These are phyloP conservation scores for Andrena trimmerana DNA, from an alignment of 2,888 invertebrate genomes.

Conservation along the genomic window DNA sequence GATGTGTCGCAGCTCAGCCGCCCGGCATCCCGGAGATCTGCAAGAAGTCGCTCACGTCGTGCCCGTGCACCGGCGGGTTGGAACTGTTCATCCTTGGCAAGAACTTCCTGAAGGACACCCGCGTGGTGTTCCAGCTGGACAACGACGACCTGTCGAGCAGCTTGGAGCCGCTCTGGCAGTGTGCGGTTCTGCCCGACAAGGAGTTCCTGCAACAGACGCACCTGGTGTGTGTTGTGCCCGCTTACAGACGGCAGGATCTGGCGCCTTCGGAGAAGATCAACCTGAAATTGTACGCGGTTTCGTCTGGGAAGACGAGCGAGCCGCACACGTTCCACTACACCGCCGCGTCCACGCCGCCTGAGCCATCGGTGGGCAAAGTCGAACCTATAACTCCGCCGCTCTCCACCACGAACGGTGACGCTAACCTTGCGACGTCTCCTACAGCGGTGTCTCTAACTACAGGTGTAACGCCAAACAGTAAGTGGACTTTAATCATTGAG, in stretches of 20 bases:
- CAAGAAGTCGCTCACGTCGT: slow-evolving; percentile 93
- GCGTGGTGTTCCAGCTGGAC: slow-evolving; percentile 91
- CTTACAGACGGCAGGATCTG: slow-evolving; percentile 90
- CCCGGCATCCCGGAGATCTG: slow-evolving; percentile 97
- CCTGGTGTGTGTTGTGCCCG: slow-evolving; percentile 94
- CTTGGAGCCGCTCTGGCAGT: slow-evolving; percentile 90
- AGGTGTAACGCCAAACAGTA: slow-evolving; percentile 75
- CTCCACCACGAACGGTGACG: slow-evolving; percentile 82
- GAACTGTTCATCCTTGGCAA: slow-evolving; percentile 96
- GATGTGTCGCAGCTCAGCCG: slow-evolving; percentile 90
- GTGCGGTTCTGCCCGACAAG: slow-evolving; percentile 93
- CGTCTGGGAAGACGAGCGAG: slow-evolving; percentile 95
- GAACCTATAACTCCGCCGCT: slow-evolving; percentile 75
- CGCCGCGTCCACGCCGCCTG: slow-evolving; percentile 78
- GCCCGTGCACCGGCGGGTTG: slow-evolving; percentile 92
- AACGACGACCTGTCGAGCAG: slow-evolving; percentile 85
- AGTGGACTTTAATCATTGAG: slow-evolving; percentile 39
- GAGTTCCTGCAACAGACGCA: slow-evolving; percentile 96
- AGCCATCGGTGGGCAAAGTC: slow-evolving; percentile 80
- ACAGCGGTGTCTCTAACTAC: slow-evolving; percentile 71
- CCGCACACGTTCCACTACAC: slow-evolving; percentile 94
- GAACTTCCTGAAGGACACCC: slow-evolving; percentile 96
- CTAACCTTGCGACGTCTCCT: slow-evolving; percentile 70
- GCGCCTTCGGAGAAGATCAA: slow-evolving; percentile 88
- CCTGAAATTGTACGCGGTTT: slow-evolving; percentile 92